phyloP scores from a whole-genome alignment of 2,113 vertebrate genomes.

The Vulpes vulpes region DNA sequence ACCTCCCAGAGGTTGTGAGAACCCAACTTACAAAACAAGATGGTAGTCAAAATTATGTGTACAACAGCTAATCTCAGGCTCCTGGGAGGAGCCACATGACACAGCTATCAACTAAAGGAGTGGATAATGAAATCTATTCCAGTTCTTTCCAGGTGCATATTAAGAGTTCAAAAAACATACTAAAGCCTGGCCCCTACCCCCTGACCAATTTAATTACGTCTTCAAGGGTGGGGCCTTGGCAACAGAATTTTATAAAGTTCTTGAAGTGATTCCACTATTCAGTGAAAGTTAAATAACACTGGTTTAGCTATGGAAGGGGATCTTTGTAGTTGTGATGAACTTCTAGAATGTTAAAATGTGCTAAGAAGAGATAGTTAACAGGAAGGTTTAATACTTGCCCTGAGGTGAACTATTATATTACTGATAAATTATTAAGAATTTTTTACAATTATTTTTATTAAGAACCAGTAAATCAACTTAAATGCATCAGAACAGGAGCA shows the following conservation, averaged over 20 bases:
- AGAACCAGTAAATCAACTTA: background rate
- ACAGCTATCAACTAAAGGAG: background rate
- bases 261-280: background rate
- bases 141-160: background rate
- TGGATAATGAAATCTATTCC: background rate
- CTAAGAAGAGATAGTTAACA: background rate
- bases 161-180: background rate
- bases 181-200: background rate
- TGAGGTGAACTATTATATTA: background rate
- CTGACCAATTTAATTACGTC: background rate
- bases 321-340: background rate
- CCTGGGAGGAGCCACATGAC: background rate
- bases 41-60: background rate
- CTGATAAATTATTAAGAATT: background rate
- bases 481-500: slow-evolving; percentile 15
- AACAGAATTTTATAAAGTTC: background rate
- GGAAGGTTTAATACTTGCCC: background rate
- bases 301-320: background rate
- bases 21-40: background rate
- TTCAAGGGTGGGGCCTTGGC: background rate
- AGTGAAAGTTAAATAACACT: background rate
- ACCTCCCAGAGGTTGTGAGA: background rate
- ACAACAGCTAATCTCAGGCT: background rate
- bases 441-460: slow-evolving; percentile 66
- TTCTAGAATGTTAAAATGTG: background rate